A percentile compares a stretch with the other conserved stretches of the same genome.
These are phyloP conservation scores for Phoenicopterus ruber DNA, from an alignment of 2,113 vertebrate species.

Conservation along the genomic window DNA sequence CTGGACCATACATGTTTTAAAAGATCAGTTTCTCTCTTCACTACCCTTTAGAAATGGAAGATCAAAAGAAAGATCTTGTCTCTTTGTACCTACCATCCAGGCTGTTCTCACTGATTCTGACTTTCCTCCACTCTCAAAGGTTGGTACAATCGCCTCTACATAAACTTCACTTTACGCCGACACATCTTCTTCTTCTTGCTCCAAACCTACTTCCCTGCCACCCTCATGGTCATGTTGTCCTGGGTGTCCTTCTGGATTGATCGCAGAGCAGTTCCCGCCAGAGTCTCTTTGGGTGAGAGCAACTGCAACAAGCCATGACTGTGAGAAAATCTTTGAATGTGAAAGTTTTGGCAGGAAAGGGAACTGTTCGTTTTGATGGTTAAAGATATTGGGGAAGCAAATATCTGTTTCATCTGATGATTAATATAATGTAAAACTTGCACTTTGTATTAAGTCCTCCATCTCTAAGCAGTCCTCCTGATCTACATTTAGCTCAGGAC, in stretches of 20 bases:
- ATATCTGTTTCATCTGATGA: neutral
- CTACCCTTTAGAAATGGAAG: neutral
- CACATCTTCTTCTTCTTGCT: constrained; percentile 96
- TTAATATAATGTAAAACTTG: neutral
- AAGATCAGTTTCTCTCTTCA: neutral
- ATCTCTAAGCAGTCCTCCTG: neutral
- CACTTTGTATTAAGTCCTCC: neutral
- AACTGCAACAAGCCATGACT: neutral
- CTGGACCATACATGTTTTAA: neutral
- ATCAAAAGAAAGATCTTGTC: neutral
- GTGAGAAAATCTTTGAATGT: neutral
- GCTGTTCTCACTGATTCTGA: neutral
- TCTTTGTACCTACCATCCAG: neutral
- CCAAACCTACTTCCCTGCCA: constrained; percentile 92
- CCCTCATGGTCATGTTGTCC: constrained; percentile 92
- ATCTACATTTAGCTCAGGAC: neutral
- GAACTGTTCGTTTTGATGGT: neutral
- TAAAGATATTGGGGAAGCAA: neutral
- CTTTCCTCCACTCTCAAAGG: constrained; percentile 69
- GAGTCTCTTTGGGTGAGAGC: constrained; percentile 89
- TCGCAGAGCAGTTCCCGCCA: constrained; percentile 87
- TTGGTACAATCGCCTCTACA: constrained; percentile 94
- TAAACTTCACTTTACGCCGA: constrained; percentile 88
- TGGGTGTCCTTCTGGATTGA: constrained; percentile 98
- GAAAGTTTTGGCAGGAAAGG: neutral